phyloP scores from a whole-genome alignment of 2,797 vertebrate genomes.

The Phrynocephalus vlangalii region DNA sequence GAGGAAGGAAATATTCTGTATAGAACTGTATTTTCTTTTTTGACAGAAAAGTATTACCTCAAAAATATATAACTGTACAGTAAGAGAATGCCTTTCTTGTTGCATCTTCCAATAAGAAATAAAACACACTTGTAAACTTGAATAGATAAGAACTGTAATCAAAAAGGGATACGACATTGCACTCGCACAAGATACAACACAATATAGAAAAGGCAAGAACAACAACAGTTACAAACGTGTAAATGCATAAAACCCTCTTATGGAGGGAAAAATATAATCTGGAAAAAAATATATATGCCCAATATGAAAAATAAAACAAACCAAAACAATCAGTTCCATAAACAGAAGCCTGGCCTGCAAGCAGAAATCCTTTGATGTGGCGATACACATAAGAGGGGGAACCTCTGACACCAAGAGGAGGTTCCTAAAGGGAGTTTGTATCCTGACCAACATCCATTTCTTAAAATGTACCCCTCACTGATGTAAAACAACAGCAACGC shows the following conservation, averaged over 20 bases:
- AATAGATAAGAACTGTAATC: conserved; percentile 51
- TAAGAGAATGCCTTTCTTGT: neutral
- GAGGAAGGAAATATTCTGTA: conserved; percentile 4
- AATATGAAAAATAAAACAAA: conserved; percentile 53
- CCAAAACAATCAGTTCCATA: conserved; percentile 54
- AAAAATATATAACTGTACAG: neutral
- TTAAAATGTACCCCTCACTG: conserved; percentile 27
- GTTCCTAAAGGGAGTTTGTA: conserved; percentile 39
- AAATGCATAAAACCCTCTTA: conserved; percentile 49
- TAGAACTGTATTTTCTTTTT: neutral
- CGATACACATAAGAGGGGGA: conserved; percentile 36
- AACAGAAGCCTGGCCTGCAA: conserved; percentile 67
- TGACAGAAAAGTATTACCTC: neutral
- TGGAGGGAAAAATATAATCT: conserved; percentile 53
- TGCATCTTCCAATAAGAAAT: conserved; percentile 14
- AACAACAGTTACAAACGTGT: conserved; percentile 47
- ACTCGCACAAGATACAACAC: conserved; percentile 32
- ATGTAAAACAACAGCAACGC: conserved; percentile 42
- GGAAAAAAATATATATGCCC: conserved; percentile 41
- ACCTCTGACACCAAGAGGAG: conserved; percentile 28
- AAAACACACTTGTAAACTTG: conserved; percentile 40
- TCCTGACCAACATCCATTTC: conserved; percentile 45
- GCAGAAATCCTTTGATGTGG: conserved; percentile 50
- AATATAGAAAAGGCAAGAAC: conserved; percentile 34
- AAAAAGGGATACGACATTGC: neutral